A percentile compares a stretch with the other conserved stretches of the same genome.
Evolutionary conservation across 2,888 invertebrate genomes (phyloP).

Genomic region (Ophraella communa): DNA sequence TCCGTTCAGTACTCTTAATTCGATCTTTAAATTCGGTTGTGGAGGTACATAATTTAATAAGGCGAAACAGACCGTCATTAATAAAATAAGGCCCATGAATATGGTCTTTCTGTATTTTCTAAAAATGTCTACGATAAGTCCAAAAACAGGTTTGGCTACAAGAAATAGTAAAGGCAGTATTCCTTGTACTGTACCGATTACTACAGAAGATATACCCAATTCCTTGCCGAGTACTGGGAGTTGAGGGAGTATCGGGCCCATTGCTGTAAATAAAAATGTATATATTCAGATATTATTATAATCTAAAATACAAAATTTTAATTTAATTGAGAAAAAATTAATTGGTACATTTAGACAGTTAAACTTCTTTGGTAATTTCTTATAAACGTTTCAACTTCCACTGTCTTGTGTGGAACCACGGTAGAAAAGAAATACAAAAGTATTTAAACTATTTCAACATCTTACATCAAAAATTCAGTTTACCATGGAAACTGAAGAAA

Average conservation of each 20-base stretch:
- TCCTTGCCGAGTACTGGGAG: slow-evolving; percentile 79
- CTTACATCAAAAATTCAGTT: too few relatives aligned
- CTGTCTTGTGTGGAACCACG: too few relatives aligned
- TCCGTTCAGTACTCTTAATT: slow-evolving; percentile 42
- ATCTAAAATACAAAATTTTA: too few relatives aligned
- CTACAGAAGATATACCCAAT: slow-evolving; percentile 75
- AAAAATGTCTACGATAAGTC: slow-evolving; percentile 77
- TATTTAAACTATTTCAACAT: too few relatives aligned
- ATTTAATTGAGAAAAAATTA: too few relatives aligned
- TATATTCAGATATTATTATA: not conserved
- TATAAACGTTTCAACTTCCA: too few relatives aligned
- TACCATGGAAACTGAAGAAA: too few relatives aligned
- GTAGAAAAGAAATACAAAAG: too few relatives aligned
- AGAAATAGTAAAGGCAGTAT: slow-evolving; percentile 79
- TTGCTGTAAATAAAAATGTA: slow-evolving; percentile 73
- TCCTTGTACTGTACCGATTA: slow-evolving; percentile 80
- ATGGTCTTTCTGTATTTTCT: slow-evolving; percentile 72
- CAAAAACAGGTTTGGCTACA: slow-evolving; percentile 77
- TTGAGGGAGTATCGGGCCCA: slow-evolving; percentile 83
- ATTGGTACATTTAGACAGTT: too few relatives aligned
- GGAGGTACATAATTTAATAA: slow-evolving; percentile 72
- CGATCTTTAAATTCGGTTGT: slow-evolving; percentile 38
- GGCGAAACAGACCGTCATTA: slow-evolving; percentile 73
- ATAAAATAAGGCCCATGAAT: slow-evolving; percentile 70
- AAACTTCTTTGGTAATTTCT: too few relatives aligned